These are phyloP conservation scores for Balearica regulorum DNA, from an alignment of 2,797 vertebrate species.

Conservation along the genomic window DNA sequence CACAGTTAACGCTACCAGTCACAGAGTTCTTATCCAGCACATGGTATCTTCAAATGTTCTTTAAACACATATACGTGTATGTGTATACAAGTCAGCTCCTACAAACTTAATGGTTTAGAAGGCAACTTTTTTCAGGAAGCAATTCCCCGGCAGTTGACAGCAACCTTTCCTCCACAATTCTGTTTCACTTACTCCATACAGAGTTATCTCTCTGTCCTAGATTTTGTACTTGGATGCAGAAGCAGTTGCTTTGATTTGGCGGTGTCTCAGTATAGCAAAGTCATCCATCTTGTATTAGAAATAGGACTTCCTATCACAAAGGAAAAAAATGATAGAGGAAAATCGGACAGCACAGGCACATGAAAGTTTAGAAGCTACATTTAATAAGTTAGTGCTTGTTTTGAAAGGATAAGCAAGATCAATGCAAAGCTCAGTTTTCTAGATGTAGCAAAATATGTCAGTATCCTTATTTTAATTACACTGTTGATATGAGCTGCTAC, in stretches of 20 bases:
- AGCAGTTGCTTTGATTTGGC: neutral
- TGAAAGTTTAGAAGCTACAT: neutral
- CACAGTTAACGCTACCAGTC: neutral
- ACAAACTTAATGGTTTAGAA: neutral
- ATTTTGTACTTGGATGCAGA: neutral
- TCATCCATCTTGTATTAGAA: slow-evolving; percentile 23
- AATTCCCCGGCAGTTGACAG: neutral
- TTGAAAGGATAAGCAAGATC: neutral
- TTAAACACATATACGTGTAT: fast-evolving
- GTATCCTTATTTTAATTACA: neutral
- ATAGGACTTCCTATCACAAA: neutral
- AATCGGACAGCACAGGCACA: neutral
- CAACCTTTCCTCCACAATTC: neutral
- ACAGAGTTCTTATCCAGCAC: neutral
- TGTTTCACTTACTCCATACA: slow-evolving; percentile 5
- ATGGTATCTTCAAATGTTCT: neutral
- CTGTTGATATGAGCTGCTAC: neutral
- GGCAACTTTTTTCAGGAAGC: neutral
- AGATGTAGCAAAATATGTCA: neutral
- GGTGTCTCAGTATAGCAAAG: neutral
- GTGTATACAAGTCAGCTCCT: neutral
- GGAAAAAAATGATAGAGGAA: neutral
- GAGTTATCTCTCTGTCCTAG: neutral
- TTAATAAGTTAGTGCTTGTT: neutral
- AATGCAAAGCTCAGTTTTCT: neutral